These are phyloP conservation scores for Agrotis puta DNA, from an alignment of 2,888 invertebrate genomes.

Conservation along the genomic window DNA sequence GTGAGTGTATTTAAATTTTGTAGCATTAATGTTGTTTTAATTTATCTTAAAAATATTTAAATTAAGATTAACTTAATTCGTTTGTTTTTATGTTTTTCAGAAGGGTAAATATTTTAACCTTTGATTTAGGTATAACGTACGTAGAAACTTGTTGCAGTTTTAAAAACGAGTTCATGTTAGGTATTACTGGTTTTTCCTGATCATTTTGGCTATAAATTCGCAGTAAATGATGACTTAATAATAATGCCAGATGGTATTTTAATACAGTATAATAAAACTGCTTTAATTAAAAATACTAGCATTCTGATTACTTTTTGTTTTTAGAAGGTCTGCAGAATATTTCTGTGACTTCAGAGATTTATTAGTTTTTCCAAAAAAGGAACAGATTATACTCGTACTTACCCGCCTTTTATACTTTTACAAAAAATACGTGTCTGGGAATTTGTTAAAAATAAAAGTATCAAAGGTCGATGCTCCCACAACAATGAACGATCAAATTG, in stretches of 20 bases:
- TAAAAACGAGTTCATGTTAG: conserved; percentile 27
- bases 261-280: no score
- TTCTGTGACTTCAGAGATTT: not conserved
- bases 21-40: not conserved
- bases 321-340: not conserved
- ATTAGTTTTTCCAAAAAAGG: conserved; percentile 3
- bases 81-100: not conserved
- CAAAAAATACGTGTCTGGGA: not conserved
- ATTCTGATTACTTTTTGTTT: not conserved
- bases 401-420: not conserved
- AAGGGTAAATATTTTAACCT: not conserved
- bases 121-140: conserved; percentile 27
- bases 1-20: conserved; percentile 84
- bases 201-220: conserved; percentile 5
- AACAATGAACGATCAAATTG: conserved; percentile 16
- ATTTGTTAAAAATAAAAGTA: conserved; percentile 12
- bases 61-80: not conserved
- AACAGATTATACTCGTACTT: not conserved
- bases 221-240: not conserved
- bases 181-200: conserved; percentile 30
- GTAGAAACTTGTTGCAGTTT: not conserved
- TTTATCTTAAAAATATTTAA: no score
- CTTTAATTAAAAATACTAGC: not conserved
- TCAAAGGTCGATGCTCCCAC: conserved; percentile 31
- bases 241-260: not conserved